Evolutionary conservation across 2,888 invertebrate species (phyloP), one percentile per base, ranked within the genome.

Genomic region (Agrotis clavis): DNA sequence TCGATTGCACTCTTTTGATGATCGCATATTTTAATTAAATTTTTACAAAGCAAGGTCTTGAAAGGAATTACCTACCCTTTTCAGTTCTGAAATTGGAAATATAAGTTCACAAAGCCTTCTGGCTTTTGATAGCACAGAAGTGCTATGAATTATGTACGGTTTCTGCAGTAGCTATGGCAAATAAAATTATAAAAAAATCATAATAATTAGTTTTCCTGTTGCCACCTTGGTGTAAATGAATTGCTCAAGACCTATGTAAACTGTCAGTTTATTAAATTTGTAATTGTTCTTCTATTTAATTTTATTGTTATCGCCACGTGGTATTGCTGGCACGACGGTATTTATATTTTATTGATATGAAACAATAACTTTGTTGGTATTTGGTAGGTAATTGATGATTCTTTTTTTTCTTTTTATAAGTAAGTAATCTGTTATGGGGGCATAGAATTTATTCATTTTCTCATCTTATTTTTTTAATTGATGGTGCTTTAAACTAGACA

Each of bases 251-350:
- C 6, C 30, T 57, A 53, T 66, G 50, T 21, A 41, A 73, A 67
- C 35, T 35, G 48, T 74, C 25, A 51, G 54, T 11, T n/a, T 13
- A 74, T 65, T 79, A 48, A n/a, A 64, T 45, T 61, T 53, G 35
- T 35, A 9, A 9, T 35, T 41, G 9, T 41, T 41, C 41, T 11
- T 1, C 1, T 11, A 41, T 41, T 41, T n/a, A n/a, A n/a, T n/a
- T n/a, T n/a, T 41, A 9, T 41, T 9, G 41, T 41, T 2, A 41
- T 11, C 41, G 41, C 41, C 41, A 41, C 41, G 41, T 41, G 41
- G 7, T 7, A 41, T 41, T 41, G 1, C 35, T 7, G 35, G 35
- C 35, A 35, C 7, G 41, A 41, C 41, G 1, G 41, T 11, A 35
- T 11, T 41, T 41, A 41, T 11, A 41, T 7, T 41, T 41, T 11